Evolutionary conservation across 2,888 invertebrate genomes (phyloP), one percentile per base, ranked within the genome.

Genomic region (Beris morrisii): DNA sequence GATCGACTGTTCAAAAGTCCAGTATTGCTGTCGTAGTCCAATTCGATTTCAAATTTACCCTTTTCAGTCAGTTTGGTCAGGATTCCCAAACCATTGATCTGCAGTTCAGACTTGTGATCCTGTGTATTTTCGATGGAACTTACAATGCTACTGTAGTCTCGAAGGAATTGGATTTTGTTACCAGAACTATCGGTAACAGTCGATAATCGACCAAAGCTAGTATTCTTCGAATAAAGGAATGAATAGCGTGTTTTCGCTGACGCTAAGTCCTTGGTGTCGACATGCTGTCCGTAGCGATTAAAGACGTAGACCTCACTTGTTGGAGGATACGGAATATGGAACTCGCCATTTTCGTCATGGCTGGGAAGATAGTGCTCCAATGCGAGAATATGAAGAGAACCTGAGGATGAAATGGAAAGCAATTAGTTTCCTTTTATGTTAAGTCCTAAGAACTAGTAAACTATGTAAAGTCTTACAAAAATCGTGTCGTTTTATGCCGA

Each of bases 151-250:
- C 92, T 93, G 78, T 95, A 96, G 80, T 97, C 96, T 71, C 97
- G 85, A 61, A 94, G 82, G 77, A 97, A 90, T 76, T 93, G 91
- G 73, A 98, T 91, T 82, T 93, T 93, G 77, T 95, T 91, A 71
- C 95, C 95, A 4, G 95, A 93, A 67, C 93, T 92, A 80, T 97
- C 97, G 2, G 93, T 95, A 3, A 98, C 95, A 1, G 93, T 93
- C 0, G 93, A 93, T 64, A 98, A 82, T 76, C 94, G 93, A 0
- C 97, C 97, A 74, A 95, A 96, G 77, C 94, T 95, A 6, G 95
- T 95, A 77, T 95, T 96, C 76, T 97, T 97, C 56, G 95, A 96
- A 83, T 98, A 98, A 30, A 96, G 85, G 84, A 98, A 98, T 56
- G 95, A 93, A 80, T 97, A 97, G 77, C 95, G 86, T 5, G 92